Percentiles rank a stretch among this genome's conserved stretches.
Evolutionary conservation across 2,113 vertebrate genomes (phyloP).

Genomic region (Balaeniceps rex): DNA sequence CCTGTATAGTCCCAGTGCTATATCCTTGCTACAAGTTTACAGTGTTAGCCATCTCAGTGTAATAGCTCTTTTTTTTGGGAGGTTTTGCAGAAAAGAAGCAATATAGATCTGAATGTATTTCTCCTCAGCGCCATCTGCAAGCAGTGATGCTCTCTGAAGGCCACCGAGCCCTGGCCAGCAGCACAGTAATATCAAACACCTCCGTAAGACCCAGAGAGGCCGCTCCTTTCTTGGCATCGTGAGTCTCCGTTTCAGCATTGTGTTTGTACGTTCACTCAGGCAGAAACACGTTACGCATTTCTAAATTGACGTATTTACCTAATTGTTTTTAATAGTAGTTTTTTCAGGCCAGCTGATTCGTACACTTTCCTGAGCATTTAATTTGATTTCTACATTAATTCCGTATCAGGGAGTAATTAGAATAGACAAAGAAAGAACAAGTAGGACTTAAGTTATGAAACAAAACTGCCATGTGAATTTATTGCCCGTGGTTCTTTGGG

Average conservation of each 20-base stretch:
- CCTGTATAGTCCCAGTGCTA: not conserved
- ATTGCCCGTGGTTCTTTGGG: constrained; percentile 17
- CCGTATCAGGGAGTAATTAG: constrained; percentile 4
- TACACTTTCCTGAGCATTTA: not conserved
- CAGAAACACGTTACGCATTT: not conserved
- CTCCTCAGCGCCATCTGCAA: not conserved
- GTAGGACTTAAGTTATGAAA: constrained; percentile 43
- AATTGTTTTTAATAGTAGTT: not conserved
- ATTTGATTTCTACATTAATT: constrained; percentile 22
- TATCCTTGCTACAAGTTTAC: not conserved
- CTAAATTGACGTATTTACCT: not conserved
- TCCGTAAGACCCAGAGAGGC: not conserved
- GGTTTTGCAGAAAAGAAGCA: not conserved
- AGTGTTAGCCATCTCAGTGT: not conserved
- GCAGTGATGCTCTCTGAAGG: not conserved
- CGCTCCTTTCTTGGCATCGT: not conserved
- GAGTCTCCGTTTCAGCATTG: not conserved
- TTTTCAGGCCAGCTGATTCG: not conserved
- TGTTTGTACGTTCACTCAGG: not conserved
- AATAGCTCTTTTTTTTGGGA: not conserved
- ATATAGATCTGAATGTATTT: not conserved
- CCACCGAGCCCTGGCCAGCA: not conserved
- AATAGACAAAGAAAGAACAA: constrained; percentile 27
- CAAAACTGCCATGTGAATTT: constrained; percentile 37
- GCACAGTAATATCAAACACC: not conserved